Evolutionary conservation across 2,113 vertebrate species (phyloP).

Genomic region (Lethenteron camtschaticum): DNA sequence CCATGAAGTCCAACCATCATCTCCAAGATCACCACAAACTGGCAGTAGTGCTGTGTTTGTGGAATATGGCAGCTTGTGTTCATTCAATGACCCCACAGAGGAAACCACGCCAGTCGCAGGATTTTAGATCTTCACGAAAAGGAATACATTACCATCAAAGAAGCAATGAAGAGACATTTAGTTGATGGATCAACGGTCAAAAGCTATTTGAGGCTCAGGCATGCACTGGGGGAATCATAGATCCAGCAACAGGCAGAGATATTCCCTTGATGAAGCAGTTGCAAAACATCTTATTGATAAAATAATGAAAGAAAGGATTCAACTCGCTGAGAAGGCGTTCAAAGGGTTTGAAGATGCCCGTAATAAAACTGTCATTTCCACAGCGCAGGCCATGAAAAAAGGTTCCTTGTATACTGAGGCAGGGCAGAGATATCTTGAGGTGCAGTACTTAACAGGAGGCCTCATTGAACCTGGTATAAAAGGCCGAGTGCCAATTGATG

Average conservation of each 20-base stretch:
- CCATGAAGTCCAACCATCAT: neutral
- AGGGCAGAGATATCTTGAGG: slow-evolving; percentile 45
- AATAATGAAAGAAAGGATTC: slow-evolving; percentile 33
- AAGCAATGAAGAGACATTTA: slow-evolving; percentile 42
- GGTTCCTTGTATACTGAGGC: slow-evolving; percentile 50
- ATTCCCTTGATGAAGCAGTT: slow-evolving; percentile 58
- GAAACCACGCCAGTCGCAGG: slow-evolving; percentile 43
- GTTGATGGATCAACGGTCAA: slow-evolving; percentile 45
- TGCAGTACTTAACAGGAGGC: slow-evolving; percentile 61
- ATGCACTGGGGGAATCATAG: slow-evolving; percentile 68
- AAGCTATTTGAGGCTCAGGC: slow-evolving; percentile 83
- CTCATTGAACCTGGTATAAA: slow-evolving; percentile 61
- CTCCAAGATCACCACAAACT: slow-evolving; percentile 33
- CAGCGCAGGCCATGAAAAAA: slow-evolving; percentile 51
- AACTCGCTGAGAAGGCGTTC: slow-evolving; percentile 84
- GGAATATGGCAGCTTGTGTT: neutral
- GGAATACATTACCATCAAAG: slow-evolving; percentile 56
- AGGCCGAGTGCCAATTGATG: slow-evolving; percentile 36
- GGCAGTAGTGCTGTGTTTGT: neutral
- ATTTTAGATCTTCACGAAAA: slow-evolving; percentile 45
- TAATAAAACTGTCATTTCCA: slow-evolving; percentile 48
- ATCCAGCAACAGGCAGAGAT: slow-evolving; percentile 49
- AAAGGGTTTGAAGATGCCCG: slow-evolving; percentile 68
- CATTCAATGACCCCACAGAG: neutral
- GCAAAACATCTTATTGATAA: slow-evolving; percentile 44